Percentiles rank a stretch among this genome's conserved stretches.
Conservation (phyloP, 2,113 vertebrate genomes). For the Colossoma macropomum region DNA sequence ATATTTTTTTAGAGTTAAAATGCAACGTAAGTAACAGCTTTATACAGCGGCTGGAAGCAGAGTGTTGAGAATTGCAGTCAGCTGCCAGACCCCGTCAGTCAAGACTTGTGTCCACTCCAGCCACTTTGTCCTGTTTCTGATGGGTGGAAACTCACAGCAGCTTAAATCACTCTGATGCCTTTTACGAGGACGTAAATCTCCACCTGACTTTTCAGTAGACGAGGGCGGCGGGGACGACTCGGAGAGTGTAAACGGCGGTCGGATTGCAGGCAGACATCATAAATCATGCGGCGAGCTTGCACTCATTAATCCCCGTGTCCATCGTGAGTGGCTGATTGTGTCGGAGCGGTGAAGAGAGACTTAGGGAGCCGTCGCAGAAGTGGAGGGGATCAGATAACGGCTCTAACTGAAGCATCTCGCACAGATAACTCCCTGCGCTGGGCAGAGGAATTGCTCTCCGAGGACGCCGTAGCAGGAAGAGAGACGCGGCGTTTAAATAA, state of each 20-base stretch:
- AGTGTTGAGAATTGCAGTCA: neutral
- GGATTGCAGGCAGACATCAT: slow-evolving; percentile 60
- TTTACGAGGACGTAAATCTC: slow-evolving; percentile 76
- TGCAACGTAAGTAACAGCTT: neutral
- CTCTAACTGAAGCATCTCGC: slow-evolving; percentile 40
- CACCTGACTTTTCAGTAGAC: slow-evolving; percentile 63
- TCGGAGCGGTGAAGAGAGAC: slow-evolving; percentile 47
- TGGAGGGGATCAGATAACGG: slow-evolving; percentile 62
- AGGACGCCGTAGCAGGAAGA: slow-evolving; percentile 29
- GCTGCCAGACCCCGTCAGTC: slow-evolving; percentile 39
- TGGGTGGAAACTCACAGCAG: slow-evolving; percentile 30
- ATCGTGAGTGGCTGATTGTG: slow-evolving; percentile 63
- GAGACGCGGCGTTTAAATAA: slow-evolving; percentile 55
- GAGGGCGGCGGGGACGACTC: slow-evolving; percentile 55
- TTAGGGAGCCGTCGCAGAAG: slow-evolving; percentile 53
- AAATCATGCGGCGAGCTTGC: slow-evolving; percentile 65
- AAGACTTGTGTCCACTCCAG: slow-evolving; percentile 24
- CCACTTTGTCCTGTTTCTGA: slow-evolving; percentile 33
- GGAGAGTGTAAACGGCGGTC: slow-evolving; percentile 60
- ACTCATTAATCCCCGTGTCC: slow-evolving; percentile 68
- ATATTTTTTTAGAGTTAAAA: neutral
- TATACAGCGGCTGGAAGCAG: neutral
- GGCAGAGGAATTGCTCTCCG: slow-evolving; percentile 60
- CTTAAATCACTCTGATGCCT: slow-evolving; percentile 72
- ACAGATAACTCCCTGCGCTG: slow-evolving; percentile 64